A percentile compares a stretch with the other conserved stretches of the same genome.
phyloP scores from a whole-genome alignment of 2,888 invertebrate species.

The Acleris holmiana region DNA sequence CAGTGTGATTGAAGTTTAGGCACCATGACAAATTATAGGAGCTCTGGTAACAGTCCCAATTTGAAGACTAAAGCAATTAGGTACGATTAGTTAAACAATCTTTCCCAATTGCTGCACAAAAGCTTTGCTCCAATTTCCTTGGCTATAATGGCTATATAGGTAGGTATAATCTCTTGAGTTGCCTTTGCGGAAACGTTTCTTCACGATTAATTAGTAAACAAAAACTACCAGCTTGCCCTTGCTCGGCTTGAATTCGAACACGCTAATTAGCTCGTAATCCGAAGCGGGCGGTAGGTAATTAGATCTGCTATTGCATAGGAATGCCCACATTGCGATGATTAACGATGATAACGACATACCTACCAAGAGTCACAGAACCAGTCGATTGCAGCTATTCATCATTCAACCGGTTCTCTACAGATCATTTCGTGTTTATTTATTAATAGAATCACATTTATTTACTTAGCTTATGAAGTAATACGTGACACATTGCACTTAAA shows the following conservation, averaged over 20 bases:
- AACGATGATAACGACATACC: conserved; percentile 25
- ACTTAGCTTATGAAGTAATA: neutral
- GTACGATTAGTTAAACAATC: too few relatives aligned
- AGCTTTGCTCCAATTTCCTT: too few relatives aligned
- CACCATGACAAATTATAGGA: too few relatives aligned
- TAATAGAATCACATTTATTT: neutral
- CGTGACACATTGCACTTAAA: too few relatives aligned
- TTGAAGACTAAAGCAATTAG: too few relatives aligned
- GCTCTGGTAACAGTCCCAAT: too few relatives aligned
- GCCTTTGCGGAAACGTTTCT: neutral
- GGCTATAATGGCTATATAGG: too few relatives aligned
- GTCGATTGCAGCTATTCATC: conserved; percentile 19
- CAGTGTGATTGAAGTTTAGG: too few relatives aligned
- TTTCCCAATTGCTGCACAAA: too few relatives aligned
- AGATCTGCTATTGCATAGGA: conserved; percentile 27
- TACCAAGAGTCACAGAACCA: conserved; percentile 14
- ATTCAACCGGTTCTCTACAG: conserved; percentile 24
- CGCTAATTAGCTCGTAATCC: conserved; percentile 21
- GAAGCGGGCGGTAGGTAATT: conserved; percentile 24
- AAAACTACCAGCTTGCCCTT: conserved; percentile 17
- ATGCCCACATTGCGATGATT: conserved; percentile 25
- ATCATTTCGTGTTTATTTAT: conserved; percentile 12
- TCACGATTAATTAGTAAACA: conserved; percentile 15
- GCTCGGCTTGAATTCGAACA: conserved; percentile 11
- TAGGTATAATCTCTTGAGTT: neutral